These are phyloP conservation scores for Thymelicus sylvestris DNA, from an alignment of 2,888 invertebrate species.

Conservation along the genomic window DNA sequence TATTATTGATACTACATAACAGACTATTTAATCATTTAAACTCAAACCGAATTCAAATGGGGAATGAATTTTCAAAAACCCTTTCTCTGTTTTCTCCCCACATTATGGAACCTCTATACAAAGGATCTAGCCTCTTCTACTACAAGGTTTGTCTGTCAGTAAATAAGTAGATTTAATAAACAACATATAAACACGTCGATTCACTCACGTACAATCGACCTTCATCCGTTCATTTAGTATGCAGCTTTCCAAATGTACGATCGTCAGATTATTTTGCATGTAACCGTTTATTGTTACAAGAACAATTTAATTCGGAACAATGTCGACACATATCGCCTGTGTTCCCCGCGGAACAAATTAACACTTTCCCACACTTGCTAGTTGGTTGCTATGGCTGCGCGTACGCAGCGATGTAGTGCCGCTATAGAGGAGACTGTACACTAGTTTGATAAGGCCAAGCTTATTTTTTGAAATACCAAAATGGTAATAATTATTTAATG, in stretches of 20 bases:
- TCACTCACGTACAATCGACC: constrained; percentile 6
- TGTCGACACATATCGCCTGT: constrained; percentile 51
- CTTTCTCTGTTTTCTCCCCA: no score
- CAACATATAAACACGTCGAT: neutral
- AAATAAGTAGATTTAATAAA: no score
- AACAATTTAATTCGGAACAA: constrained; percentile 64
- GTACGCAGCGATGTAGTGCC: constrained; percentile 13
- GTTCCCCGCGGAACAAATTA: constrained; percentile 59
- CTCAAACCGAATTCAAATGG: no score
- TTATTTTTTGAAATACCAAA: no score
- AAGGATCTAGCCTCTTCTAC: no score
- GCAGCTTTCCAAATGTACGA: constrained; percentile 55
- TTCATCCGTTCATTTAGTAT: constrained; percentile 33
- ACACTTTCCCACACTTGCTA: constrained; percentile 56
- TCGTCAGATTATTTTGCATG: constrained; percentile 53
- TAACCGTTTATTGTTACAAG: constrained; percentile 65
- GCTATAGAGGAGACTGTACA: constrained; percentile 36
- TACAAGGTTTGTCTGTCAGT: no score
- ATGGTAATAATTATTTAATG: no score
- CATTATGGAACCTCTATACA: no score
- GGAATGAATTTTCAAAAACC: no score
- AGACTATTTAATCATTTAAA: no score
- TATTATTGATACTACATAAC: no score
- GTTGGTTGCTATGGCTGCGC: constrained; percentile 42
- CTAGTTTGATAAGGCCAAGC: neutral